Base-by-base conservation (phyloP, 2,888 invertebrate genomes). In the Apamea epomidion region DNA sequence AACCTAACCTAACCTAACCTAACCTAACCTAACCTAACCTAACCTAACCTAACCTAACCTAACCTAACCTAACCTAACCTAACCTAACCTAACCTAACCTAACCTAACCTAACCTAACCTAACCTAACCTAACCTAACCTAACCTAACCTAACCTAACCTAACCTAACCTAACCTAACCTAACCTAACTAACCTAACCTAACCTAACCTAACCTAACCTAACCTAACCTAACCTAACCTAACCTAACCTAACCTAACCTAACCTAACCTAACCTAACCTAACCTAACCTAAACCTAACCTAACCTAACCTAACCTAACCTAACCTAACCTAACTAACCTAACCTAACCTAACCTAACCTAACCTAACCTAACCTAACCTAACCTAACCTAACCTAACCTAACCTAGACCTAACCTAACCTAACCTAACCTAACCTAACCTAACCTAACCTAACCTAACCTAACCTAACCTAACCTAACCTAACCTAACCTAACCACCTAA, bases 301-400 rank as follows among this genome's bases (percentile, higher is more conserved):
- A 51, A 51, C 51, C 51, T 51, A 51, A 16, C 51, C 51, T 51
- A 51, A 51, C 51, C 51, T 51, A 51, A 51, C 51, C 51, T 51
- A 51, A 51, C 51, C 51, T 51, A 51, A 51, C 82, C 82, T 79
- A 79, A 78, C 79, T 79, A 82, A 82, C 82, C 79, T 82, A 82
- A 78, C 82, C 82, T 82, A 82, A 78, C 78, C 82, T 79, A 82
- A 79, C 82, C 82, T 82, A 82, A 79, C 82, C 82, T 51, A 51
- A 51, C 51, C 51, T 51, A 51, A 51, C 51, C 51, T 51, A 51
- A 51, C 51, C 51, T 51, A 51, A 51, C 51, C 51, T 51, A 51
- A 51, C 51, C 51, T 51, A 51, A 51, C 51, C 51, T 51, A 51
- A 51, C 51, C 51, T 51, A 48, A 51, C 51, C 51, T 51, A 51